A percentile compares a stretch with the other conserved stretches of the same genome.
These are phyloP conservation scores for Lepilemur septentrionalis DNA, from an alignment of 2,797 vertebrate genomes.

Conservation along the genomic window DNA sequence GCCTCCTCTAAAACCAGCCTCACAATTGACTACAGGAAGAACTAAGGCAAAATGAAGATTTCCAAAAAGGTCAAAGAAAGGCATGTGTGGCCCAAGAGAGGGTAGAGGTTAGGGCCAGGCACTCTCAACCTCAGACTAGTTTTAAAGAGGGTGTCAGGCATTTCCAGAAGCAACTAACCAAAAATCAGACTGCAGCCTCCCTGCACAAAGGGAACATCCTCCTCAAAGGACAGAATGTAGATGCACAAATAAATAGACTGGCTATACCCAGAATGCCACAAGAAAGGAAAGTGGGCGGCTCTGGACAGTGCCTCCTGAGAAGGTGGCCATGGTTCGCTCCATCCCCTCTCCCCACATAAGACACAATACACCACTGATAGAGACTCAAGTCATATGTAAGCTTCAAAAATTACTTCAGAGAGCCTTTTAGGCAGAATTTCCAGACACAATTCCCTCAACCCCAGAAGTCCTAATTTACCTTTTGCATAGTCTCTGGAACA, in stretches of 20 bases:
- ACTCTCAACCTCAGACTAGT: background rate
- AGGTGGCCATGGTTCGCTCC: background rate
- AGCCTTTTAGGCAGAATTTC: background rate
- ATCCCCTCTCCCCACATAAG: background rate
- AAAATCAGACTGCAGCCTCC: background rate
- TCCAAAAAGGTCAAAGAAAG: background rate
- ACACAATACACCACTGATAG: background rate
- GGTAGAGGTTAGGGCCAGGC: background rate
- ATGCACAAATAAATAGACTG: background rate
- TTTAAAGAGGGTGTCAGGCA: background rate
- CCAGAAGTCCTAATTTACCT: background rate
- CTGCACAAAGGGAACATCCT: background rate
- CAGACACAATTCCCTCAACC: background rate
- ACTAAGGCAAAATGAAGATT: background rate
- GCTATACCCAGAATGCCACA: background rate
- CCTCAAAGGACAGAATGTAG: background rate
- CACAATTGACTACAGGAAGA: background rate
- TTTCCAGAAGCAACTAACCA: background rate
- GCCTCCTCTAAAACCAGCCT: background rate
- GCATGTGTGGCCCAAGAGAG: background rate
- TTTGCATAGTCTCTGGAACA: background rate
- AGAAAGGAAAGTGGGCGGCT: background rate
- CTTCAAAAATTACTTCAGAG: background rate
- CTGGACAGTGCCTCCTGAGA: too few relatives aligned
- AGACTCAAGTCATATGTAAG: background rate